A percentile compares a stretch with the other conserved stretches of the same genome.
Conservation (phyloP, 2,113 vertebrate species). For the Pelmatolapia mariae region DNA sequence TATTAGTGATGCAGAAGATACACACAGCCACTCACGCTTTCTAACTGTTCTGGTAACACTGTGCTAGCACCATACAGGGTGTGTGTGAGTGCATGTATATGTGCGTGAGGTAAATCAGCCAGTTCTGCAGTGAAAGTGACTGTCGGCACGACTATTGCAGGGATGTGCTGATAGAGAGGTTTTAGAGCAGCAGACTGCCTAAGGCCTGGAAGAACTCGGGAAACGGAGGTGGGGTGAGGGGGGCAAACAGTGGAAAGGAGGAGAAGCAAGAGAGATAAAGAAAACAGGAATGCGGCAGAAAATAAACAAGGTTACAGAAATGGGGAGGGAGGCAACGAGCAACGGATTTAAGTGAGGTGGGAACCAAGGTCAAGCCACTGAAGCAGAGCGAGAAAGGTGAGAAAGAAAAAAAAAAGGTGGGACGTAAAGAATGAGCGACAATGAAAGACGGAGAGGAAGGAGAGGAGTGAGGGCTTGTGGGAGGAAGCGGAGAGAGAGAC, state of each 20-base stretch:
- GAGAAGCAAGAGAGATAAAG: constrained; percentile 56
- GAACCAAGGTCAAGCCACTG: constrained; percentile 63
- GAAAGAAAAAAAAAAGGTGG: not conserved
- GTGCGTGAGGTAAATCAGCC: constrained; percentile 44
- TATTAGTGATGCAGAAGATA: constrained; percentile 39
- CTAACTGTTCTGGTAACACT: constrained; percentile 18
- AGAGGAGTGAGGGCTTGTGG: not conserved
- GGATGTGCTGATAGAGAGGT: constrained; percentile 70
- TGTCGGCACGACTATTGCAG: constrained; percentile 55
- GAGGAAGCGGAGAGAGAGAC: constrained; percentile 2
- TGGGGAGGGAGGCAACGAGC: constrained; percentile 10
- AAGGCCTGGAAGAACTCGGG: constrained; percentile 45
- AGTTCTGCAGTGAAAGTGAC: constrained; percentile 56
- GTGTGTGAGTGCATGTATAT: not conserved
- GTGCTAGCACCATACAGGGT: not conserved
- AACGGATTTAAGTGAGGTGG: constrained; percentile 51
- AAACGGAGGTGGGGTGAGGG: not conserved
- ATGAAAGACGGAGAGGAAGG: not conserved
- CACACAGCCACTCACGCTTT: not conserved
- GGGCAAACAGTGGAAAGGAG: constrained; percentile 33
- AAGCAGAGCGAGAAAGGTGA: constrained; percentile 40
- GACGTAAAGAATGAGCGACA: constrained; percentile 11
- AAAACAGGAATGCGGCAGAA: constrained; percentile 63
- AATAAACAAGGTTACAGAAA: constrained; percentile 65
- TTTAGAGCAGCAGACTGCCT: constrained; percentile 63